Percentiles rank a stretch among this genome's conserved stretches.
Evolutionary conservation across 2,113 vertebrate genomes (phyloP).

Genomic region (Grallaria varia): DNA sequence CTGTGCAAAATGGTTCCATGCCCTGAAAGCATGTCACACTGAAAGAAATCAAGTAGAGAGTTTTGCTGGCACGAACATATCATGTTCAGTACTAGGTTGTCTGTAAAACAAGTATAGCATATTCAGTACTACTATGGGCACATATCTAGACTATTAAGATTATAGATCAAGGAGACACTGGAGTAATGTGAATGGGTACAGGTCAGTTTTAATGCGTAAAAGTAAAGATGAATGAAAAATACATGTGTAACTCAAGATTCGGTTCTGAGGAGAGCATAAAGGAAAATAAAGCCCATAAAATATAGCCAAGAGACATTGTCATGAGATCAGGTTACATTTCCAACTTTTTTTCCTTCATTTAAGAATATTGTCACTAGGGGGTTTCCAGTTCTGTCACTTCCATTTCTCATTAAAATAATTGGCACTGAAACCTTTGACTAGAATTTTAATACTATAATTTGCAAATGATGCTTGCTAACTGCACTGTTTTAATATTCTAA

Average conservation of each 20-base stretch:
- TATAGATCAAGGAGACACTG: background rate
- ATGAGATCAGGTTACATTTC: background rate
- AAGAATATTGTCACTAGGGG: background rate
- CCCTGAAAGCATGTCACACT: background rate
- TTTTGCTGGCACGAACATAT: background rate
- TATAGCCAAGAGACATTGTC: background rate
- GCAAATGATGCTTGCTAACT: background rate
- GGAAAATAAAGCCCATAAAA: background rate
- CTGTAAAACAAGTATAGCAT: background rate
- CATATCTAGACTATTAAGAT: background rate
- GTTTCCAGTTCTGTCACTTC: conserved; percentile 24
- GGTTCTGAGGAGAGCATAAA: background rate
- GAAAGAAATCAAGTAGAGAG: conserved; percentile 1
- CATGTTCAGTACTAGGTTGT: background rate
- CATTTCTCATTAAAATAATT: conserved; percentile 41
- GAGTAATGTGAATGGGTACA: background rate
- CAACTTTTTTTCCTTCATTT: background rate
- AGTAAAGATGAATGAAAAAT: background rate
- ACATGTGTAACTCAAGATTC: background rate
- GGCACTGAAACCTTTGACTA: background rate
- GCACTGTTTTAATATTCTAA: background rate
- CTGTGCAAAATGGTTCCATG: background rate
- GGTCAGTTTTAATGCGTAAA: background rate
- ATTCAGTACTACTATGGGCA: background rate
- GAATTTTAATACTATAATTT: conserved; percentile 19